Evolutionary conservation across 2,888 invertebrate genomes (phyloP).

Genomic region (Abrostola triplasia): DNA sequence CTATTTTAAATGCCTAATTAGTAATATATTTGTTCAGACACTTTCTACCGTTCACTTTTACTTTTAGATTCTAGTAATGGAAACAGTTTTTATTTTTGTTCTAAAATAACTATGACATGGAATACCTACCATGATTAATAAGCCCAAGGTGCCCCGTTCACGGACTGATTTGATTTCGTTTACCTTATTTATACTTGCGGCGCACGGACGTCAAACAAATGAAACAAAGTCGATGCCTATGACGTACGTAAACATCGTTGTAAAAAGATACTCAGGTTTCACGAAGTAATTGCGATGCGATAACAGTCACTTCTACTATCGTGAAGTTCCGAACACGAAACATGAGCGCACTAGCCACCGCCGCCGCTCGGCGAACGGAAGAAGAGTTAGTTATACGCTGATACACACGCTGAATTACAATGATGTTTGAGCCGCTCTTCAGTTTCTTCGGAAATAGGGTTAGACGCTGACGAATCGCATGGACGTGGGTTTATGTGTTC

Average conservation of each 20-base stretch:
- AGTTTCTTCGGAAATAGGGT: slow-evolving; percentile 44
- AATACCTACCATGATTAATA: background rate
- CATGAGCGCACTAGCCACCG: slow-evolving; percentile 54
- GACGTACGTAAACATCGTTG: slow-evolving; percentile 17
- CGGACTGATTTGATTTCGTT: background rate
- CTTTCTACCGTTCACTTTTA: background rate
- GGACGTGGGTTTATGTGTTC: slow-evolving; percentile 47
- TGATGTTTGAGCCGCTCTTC: slow-evolving; percentile 57
- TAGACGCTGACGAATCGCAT: slow-evolving; percentile 43
- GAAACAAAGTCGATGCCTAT: slow-evolving; percentile 4
- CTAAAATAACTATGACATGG: background rate
- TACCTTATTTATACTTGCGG: background rate
- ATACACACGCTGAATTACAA: slow-evolving; percentile 68
- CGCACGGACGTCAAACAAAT: slow-evolving; percentile 10
- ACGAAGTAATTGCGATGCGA: slow-evolving; percentile 40
- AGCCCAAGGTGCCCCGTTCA: background rate
- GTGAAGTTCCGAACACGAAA: slow-evolving; percentile 60
- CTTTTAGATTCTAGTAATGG: background rate
- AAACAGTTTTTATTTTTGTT: background rate
- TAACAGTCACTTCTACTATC: slow-evolving; percentile 53
- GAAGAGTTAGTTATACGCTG: slow-evolving; percentile 63
- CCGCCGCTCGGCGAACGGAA: slow-evolving; percentile 60
- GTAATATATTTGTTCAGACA: too few relatives aligned
- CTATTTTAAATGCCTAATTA: too few relatives aligned
- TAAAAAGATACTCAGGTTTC: slow-evolving; percentile 37